Conservation (phyloP, 2,797 vertebrate species). For the Rhinatrema bivittatum region DNA sequence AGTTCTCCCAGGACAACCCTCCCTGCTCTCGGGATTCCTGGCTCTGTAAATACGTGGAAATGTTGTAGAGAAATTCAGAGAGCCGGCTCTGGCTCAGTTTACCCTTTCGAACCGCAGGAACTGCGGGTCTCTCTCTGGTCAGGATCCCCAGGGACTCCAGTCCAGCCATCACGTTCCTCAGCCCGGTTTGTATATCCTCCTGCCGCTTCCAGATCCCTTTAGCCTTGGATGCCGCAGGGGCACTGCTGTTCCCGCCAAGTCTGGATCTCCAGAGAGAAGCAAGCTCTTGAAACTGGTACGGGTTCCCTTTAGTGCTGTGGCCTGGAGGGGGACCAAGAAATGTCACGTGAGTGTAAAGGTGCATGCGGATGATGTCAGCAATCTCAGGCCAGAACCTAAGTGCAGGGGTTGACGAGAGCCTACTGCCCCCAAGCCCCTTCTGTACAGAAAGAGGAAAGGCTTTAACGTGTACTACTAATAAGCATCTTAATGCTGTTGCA, state of each 20-base stretch:
- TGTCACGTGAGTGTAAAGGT: no score
- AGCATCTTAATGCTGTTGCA: no score
- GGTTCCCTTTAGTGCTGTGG: constrained; percentile 42
- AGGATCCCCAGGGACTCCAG: constrained; percentile 56
- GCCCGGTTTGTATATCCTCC: constrained; percentile 22
- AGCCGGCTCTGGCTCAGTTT: constrained; percentile 23
- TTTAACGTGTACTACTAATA: no score
- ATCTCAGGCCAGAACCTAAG: no score
- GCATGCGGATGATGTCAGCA: no score
- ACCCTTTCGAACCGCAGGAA: background rate
- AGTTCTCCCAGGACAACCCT: constrained; percentile 57
- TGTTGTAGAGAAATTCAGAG: constrained; percentile 75
- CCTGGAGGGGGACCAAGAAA: constrained; percentile 35
- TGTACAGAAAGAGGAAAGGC: no score
- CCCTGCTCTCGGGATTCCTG: constrained; percentile 33
- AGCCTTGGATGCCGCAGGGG: background rate
- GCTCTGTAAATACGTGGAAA: constrained; percentile 74
- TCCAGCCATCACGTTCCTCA: constrained; percentile 54
- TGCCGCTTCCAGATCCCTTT: background rate
- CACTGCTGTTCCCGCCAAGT: background rate
- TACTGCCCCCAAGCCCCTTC: no score
- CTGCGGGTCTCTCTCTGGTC: constrained; percentile 25
- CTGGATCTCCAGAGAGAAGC: background rate
- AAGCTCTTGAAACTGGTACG: background rate
- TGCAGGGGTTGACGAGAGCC: no score